phyloP scores from a whole-genome alignment of 2,888 invertebrate genomes.

The Lamellibrachia satsuma region DNA sequence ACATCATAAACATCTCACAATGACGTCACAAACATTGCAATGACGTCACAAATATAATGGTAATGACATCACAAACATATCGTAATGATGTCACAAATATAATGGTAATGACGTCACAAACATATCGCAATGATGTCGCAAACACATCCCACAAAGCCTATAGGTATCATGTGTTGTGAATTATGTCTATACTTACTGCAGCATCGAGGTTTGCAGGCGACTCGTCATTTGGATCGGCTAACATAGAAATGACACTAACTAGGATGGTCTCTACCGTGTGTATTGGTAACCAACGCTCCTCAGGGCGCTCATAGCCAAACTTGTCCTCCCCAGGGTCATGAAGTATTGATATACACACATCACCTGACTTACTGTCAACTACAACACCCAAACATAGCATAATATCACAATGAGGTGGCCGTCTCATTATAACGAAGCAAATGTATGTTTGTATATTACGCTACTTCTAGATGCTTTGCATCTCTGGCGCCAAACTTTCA shows the following conservation, averaged over 20 bases:
- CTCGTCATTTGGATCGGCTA: constrained; percentile 98
- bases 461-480: too few species aligned
- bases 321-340: constrained; percentile 99
- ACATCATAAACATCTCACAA: too few species aligned
- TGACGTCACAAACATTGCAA: too few species aligned
- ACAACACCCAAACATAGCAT: constrained; percentile 58
- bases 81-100: too few species aligned
- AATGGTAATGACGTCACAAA: too few species aligned
- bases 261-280: constrained; percentile 99
- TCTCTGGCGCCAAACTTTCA: too few species aligned
- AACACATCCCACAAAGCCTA: neutral
- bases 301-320: constrained; percentile 97
- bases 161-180: neutral
- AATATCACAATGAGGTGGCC: neutral
- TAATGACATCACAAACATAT: too few species aligned
- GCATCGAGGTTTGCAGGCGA: constrained; percentile 99
- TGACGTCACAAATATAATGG: too few species aligned
- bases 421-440: too few species aligned
- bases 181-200: constrained; percentile 76
- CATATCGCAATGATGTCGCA: neutral
- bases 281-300: constrained; percentile 97
- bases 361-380: constrained; percentile 90
- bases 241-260: constrained; percentile 98
- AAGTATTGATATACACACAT: constrained; percentile 98
- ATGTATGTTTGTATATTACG: too few species aligned